A percentile compares a stretch with the other conserved stretches of the same genome.
phyloP scores from a whole-genome alignment of 92 coral and sea anemone species.

The Epizoanthus stellaris region DNA sequence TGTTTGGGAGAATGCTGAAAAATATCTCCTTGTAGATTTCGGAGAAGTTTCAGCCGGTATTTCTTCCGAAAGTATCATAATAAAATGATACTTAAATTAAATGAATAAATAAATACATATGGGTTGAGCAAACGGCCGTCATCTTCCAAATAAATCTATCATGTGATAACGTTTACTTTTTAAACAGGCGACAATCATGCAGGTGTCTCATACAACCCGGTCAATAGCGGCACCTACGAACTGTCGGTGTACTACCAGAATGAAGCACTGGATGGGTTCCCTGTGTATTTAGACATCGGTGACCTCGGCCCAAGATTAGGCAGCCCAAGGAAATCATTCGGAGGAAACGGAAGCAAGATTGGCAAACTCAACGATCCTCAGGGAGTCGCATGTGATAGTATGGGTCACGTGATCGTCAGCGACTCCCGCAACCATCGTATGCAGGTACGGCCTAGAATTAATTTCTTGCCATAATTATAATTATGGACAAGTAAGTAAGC shows the following conservation, averaged over 20 bases:
- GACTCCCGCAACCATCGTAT: constrained; percentile 92
- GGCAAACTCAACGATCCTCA: constrained; percentile 91
- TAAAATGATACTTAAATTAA: too few species aligned
- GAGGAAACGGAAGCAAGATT: constrained; percentile 78
- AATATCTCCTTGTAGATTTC: too few species aligned
- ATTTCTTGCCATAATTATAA: too few species aligned
- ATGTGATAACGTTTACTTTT: neutral
- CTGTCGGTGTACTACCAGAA: constrained; percentile 64
- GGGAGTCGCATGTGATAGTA: constrained; percentile 84
- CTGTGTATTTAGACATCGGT: constrained; percentile 59
- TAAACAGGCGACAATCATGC: constrained; percentile 57
- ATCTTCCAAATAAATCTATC: neutral
- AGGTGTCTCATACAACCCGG: constrained; percentile 59
- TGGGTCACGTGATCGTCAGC: constrained; percentile 89
- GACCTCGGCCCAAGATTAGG: constrained; percentile 71
- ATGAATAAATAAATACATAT: too few species aligned
- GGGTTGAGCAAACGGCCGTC: neutral
- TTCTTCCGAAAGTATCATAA: too few species aligned
- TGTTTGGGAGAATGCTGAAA: too few species aligned
- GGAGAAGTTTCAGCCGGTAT: too few species aligned
- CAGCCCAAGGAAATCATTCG: constrained; percentile 83
- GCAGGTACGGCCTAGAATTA: constrained; percentile 60
- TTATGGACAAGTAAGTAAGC: too few species aligned
- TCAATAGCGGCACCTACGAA: constrained; percentile 57
- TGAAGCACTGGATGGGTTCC: constrained; percentile 71